A percentile compares a stretch with the other conserved stretches of the same genome.
Conservation (phyloP, 1,140 invertebrate genomes). For the Hypsibius dujardini region DNA sequence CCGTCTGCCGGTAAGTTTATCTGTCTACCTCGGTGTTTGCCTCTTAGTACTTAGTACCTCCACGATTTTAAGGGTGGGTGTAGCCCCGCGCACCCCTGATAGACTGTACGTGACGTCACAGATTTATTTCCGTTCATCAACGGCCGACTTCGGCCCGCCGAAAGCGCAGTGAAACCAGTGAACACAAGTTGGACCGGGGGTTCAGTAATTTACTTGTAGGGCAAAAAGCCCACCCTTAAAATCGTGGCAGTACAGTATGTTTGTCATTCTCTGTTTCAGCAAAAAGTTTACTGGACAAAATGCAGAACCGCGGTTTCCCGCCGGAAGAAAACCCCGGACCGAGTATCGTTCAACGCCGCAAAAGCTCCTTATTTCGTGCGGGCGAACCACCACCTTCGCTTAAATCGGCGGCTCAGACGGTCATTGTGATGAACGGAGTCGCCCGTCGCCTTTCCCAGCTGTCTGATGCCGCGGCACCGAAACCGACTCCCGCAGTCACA, state of each 20-base stretch:
- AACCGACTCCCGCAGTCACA: not conserved
- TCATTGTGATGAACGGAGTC: not conserved
- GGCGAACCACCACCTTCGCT: not conserved
- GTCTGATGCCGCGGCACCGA: not conserved
- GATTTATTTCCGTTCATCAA: too few species aligned
- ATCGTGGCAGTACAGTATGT: too few species aligned
- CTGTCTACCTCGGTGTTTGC: too few species aligned
- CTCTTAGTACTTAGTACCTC: too few species aligned
- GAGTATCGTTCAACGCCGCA: not conserved
- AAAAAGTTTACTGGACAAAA: conserved; percentile 10
- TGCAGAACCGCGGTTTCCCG: conserved; percentile 11
- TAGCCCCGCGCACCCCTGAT: not conserved
- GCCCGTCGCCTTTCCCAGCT: not conserved
- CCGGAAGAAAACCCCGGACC: not conserved
- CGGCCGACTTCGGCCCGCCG: too few species aligned
- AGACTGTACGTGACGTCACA: too few species aligned
- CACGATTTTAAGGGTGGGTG: not conserved
- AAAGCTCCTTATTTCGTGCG: not conserved
- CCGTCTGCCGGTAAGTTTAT: too few species aligned
- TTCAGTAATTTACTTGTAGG: too few species aligned
- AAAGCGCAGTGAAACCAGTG: too few species aligned
- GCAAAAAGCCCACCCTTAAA: too few species aligned
- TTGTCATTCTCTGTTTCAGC: not conserved
- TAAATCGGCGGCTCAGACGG: not conserved
- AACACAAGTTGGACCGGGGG: too few species aligned